phyloP scores from a whole-genome alignment of 2,113 vertebrate genomes.

The Xiphophorus couchianus region DNA sequence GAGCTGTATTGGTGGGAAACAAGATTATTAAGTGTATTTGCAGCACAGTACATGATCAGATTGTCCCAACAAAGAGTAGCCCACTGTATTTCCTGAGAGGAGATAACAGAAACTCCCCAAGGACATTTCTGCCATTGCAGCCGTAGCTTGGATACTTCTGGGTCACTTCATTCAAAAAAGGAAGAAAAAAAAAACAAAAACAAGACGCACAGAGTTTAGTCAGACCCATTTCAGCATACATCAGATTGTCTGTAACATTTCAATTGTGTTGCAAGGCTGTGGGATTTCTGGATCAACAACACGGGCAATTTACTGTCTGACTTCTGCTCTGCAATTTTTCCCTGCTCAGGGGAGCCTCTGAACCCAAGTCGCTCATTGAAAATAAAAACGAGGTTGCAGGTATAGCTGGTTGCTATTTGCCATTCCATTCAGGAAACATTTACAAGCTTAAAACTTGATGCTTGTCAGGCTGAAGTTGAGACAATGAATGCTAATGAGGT shows the following conservation, averaged over 20 bases:
- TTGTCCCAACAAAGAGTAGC: not conserved
- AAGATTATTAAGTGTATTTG: not conserved
- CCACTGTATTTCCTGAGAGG: not conserved
- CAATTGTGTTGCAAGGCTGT: conserved; percentile 10
- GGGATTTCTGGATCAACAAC: conserved; percentile 29
- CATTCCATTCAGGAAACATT: conserved; percentile 5
- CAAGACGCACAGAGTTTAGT: not conserved
- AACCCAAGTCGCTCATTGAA: conserved; percentile 1
- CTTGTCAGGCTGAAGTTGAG: not conserved
- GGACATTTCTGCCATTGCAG: not conserved
- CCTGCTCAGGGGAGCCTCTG: not conserved
- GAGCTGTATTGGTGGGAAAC: too few species aligned
- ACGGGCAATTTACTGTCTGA: conserved; percentile 16
- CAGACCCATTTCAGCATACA: not conserved
- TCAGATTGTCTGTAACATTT: conserved; percentile 30
- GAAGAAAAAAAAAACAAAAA: not conserved
- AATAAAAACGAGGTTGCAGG: conserved; percentile 10
- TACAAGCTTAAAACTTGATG: not conserved
- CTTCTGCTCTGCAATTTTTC: conserved; percentile 15
- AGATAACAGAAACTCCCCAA: not conserved
- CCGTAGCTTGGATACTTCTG: not conserved
- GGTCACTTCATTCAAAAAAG: not conserved
- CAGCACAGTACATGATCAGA: not conserved
- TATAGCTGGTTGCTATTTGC: not conserved
- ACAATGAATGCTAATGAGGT: conserved; percentile 2